Evolutionary conservation across 2,113 vertebrate species (phyloP), one percentile per base, ranked within the genome.

Genomic region (Lampris incognitus): DNA sequence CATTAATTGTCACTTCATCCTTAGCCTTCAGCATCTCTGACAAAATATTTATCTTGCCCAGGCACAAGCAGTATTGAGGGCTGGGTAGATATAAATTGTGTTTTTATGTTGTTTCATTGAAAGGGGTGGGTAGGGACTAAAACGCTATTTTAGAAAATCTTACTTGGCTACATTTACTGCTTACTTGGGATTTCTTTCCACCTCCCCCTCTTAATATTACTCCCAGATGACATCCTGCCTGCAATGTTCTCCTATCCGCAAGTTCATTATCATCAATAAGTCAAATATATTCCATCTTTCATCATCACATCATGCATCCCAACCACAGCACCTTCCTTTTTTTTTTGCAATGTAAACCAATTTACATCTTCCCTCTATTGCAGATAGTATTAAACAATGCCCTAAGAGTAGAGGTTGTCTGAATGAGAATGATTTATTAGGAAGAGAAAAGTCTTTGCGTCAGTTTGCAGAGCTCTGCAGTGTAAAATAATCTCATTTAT

Each of bases 401-500:
- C 93, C 90, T 95, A 90, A 92, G 93, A 94, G 94, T 91, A 91
- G 90, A 87, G 87, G 90, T 92, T 94, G 94, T 94, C 93, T 90
- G 91, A 94, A 94, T 91, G 79, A 89, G 90, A 94, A 94, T 95
- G 95, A 95, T 95, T 95, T 95, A 95, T 95, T 95, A 94, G 94
- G 91, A 93, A 94, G 92, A 89, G 86, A 93, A 92, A 90, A 93
- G 91, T 93, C 92, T 91, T 93, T 92, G 92, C 86, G 77, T 94
- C 79, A 90, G 89, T 94, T 93, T 93, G 92, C 90, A 89, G 90
- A 92, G 92, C 93, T 94, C 92, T 90, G 93, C 93, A 88, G 90
- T 94, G 91, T 93, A 94, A 94, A 94, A 95, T 94, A 94, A 94
- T 90, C 94, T 95, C 88, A 95, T 95, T 94, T 95, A 95, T 95